Base-by-base conservation (phyloP, 2,888 invertebrate genomes). In the Drosophila yooni region DNA sequence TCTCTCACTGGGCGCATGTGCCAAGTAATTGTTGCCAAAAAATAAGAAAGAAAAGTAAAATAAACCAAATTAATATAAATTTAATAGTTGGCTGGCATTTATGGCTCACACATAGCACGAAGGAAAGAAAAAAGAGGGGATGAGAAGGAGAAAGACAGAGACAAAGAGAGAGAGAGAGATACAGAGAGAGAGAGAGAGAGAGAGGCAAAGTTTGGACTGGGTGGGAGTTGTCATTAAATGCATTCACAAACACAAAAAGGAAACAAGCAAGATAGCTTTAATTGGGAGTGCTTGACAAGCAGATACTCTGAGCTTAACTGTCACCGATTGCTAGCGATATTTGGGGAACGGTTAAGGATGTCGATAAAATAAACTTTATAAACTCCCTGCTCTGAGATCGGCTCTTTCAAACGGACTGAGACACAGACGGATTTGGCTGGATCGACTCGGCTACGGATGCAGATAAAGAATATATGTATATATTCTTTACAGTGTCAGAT, bases 61-160 rank as follows among this genome's bases (percentile, higher is more conserved):
- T 87, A 80, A 73, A 64, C 61, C 70, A 90, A 90, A 86, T 88
- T 87, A 87, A 90, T 87, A 90, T 90, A 83, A 90, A 90, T 90
- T 90, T 90, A 88, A 86, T 90, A 90, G 89, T 88, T 89, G 81
- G 83, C 85, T 89, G 88, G 85, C 85, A 79, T 83, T 84, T 88
- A 84, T 79, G 76, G 73, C 29, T 72, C 81, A 61, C 65, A 69
- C 63, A 71, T 62, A 71, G 48, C 33, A 11, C 27, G 18, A 50
- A 2, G 6, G 46, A 15, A 27, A 13, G 5, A 33, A 11, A n/a
- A 33, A 13, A 13, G 21, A 8, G 13, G 27, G 34, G n/a, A 6
- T 13, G 53, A 34, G 25, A 18, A 6, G 25, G 53, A 54, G 1
- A 25, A 6, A 18, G 7, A 13, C 2, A 15, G 21, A 21, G 5